Percentiles rank a stretch among this genome's conserved stretches.
Conservation (phyloP, 2,888 invertebrate species). For the Rotaria socialis region DNA sequence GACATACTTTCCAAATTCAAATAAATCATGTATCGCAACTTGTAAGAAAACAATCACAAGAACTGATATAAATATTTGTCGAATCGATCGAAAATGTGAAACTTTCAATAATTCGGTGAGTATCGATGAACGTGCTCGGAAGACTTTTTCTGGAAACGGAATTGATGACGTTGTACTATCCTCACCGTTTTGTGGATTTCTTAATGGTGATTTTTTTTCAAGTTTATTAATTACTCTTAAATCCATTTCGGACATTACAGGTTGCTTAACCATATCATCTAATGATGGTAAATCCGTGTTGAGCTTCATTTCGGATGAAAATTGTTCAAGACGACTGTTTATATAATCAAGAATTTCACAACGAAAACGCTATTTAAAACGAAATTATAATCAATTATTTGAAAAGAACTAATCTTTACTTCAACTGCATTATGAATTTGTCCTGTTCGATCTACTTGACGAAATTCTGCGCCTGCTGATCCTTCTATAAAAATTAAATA, state of each 20-base stretch:
- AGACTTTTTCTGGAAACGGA: not conserved
- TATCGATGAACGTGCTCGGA: slow-evolving; percentile 37
- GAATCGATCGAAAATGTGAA: slow-evolving; percentile 40
- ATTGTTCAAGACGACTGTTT: not conserved
- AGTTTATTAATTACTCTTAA: not conserved
- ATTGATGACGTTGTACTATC: not conserved
- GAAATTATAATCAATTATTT: not conserved
- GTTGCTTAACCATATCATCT: not conserved
- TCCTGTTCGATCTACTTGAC: not conserved
- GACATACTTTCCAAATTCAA: slow-evolving; percentile 39
- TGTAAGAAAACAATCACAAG: slow-evolving; percentile 40
- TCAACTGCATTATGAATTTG: not conserved
- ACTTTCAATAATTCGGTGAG: slow-evolving; percentile 39
- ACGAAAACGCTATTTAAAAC: not conserved
- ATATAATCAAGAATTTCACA: not conserved
- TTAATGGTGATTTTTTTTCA: not conserved
- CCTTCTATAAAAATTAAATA: not conserved
- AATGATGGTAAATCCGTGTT: not conserved
- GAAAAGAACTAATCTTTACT: not conserved
- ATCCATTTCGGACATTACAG: not conserved
- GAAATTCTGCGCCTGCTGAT: not conserved
- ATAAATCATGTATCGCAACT: slow-evolving; percentile 41
- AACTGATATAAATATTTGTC: slow-evolving; percentile 44
- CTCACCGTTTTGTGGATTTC: not conserved
- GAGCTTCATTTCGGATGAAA: not conserved